Percentiles rank a stretch among this genome's conserved stretches.
phyloP scores from a whole-genome alignment of 2,113 vertebrate genomes.

The Callorhinus ursinus region DNA sequence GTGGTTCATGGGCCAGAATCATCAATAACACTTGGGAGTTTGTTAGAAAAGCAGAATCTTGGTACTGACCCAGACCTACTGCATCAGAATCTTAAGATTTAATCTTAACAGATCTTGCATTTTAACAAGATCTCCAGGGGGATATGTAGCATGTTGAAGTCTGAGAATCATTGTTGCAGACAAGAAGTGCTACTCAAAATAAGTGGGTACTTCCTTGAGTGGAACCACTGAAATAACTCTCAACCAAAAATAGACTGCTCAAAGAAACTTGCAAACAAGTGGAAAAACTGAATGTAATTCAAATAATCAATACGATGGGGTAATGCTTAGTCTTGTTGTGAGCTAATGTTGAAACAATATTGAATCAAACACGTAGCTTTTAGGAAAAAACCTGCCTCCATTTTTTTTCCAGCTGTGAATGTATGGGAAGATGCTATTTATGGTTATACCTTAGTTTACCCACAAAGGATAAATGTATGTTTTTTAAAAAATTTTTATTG shows the following conservation, averaged over 20 bases:
- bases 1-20: neutral
- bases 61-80: neutral
- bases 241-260: constrained; percentile 51
- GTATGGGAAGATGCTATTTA: constrained; percentile 31
- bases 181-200: constrained; percentile 22
- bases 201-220: constrained; percentile 51
- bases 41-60: neutral
- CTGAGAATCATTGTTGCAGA: constrained; percentile 23
- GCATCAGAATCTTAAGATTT: neutral
- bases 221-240: constrained; percentile 45
- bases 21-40: neutral
- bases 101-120: neutral
- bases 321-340: constrained; percentile 4
- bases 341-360: constrained; percentile 59
- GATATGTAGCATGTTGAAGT: neutral
- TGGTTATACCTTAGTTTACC: neutral
- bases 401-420: neutral
- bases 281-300: constrained; percentile 57
- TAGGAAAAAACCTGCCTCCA: neutral
- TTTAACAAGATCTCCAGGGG: constrained; percentile 18
- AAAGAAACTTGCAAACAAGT: constrained; percentile 53
- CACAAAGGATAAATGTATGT: constrained; percentile 1
- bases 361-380: constrained; percentile 37
- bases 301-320: neutral
- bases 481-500: neutral